Conservation (phyloP, 2,888 invertebrate genomes). For the Hirtodrosophila cameraria region DNA sequence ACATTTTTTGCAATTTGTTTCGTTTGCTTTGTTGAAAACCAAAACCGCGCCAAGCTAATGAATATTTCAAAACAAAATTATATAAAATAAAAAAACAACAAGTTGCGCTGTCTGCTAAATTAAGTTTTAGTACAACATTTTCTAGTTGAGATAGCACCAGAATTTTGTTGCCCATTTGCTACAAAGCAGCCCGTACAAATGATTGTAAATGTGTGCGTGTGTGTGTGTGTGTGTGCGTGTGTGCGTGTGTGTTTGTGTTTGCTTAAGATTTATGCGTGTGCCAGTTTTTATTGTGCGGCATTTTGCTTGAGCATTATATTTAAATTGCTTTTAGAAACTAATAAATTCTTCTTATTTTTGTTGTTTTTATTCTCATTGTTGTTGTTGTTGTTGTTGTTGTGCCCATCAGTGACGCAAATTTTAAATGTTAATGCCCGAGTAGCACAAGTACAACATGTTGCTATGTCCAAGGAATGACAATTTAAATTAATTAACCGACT, state of each 20-base stretch:
- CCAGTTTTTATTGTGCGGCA: conserved; percentile 67
- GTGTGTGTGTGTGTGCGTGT: conserved; percentile 8
- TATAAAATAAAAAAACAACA: conserved; percentile 24
- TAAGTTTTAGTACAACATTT: conserved; percentile 53
- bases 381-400: conserved; percentile 12
- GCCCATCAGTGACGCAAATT: conserved; percentile 30
- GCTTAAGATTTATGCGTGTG: conserved; percentile 75
- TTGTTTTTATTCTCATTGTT: conserved; percentile 28
- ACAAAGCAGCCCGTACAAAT: conserved; percentile 20
- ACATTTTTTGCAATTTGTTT: conserved; percentile 50
- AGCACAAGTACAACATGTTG: conserved; percentile 17
- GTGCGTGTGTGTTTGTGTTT: conserved; percentile 24
- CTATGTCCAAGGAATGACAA: conserved; percentile 17
- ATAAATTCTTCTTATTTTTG: conserved; percentile 47
- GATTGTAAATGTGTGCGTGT: conserved; percentile 25
- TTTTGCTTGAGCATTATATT: conserved; percentile 45
- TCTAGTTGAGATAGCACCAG: conserved; percentile 70
- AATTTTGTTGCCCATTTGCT: conserved; percentile 62
- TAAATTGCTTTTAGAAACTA: conserved; percentile 61
- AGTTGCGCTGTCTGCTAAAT: conserved; percentile 39
- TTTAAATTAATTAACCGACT: conserved; percentile 10
- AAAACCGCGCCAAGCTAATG: conserved; percentile 63
- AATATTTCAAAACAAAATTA: conserved; percentile 47
- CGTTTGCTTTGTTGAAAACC: conserved; percentile 36
- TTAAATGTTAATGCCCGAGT: conserved; percentile 8